These are phyloP conservation scores for Podarcis cretensis DNA, from an alignment of 2,113 vertebrate species.

Conservation along the genomic window DNA sequence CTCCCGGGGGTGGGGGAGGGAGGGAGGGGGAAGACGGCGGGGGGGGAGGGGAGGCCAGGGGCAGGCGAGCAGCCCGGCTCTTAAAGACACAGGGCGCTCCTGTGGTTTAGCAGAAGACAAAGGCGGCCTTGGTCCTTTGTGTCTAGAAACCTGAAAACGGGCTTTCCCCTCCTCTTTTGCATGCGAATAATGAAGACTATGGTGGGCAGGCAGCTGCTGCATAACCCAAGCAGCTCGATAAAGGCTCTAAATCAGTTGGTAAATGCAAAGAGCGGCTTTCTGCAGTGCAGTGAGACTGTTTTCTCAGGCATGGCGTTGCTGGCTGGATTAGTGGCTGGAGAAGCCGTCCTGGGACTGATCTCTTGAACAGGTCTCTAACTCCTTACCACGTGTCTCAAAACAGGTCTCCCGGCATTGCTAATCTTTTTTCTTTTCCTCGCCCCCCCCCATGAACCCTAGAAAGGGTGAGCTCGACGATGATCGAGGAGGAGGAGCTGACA, in stretches of 20 bases:
- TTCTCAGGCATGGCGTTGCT: background rate
- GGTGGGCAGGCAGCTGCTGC: background rate
- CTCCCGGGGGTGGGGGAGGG: slow-evolving; percentile 3
- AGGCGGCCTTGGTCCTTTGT: background rate
- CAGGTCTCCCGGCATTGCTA: background rate
- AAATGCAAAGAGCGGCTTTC: background rate
- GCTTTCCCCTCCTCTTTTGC: too few species aligned
- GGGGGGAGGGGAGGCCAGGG: background rate
- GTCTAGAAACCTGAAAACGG: background rate
- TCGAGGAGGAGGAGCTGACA: background rate
- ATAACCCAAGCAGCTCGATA: background rate
- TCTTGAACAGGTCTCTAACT: background rate
- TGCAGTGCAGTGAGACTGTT: background rate
- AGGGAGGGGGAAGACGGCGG: background rate
- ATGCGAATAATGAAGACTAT: background rate
- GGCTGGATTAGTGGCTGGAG: background rate
- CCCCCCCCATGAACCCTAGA: background rate
- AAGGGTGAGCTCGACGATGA: background rate
- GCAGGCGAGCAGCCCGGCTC: background rate
- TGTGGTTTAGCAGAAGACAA: background rate
- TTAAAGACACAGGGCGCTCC: slow-evolving; percentile 11
- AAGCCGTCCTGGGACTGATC: too few species aligned
- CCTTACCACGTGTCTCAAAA: background rate
- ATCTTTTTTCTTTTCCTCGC: background rate
- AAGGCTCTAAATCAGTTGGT: background rate